phyloP scores from a whole-genome alignment of 2,113 vertebrate species.

The Myxocyprinus asiaticus region DNA sequence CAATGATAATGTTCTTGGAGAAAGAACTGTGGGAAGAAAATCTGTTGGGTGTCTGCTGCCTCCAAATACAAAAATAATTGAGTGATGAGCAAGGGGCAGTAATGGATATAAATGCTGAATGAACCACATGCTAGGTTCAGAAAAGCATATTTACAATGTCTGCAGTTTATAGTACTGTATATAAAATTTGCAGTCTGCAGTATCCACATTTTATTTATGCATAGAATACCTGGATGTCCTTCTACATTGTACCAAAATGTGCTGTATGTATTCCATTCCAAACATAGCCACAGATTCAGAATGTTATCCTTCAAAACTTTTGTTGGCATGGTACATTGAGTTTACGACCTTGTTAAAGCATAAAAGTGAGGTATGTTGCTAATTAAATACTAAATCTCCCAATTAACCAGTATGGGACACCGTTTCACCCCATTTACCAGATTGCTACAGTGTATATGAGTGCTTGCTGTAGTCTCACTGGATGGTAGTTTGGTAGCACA shows the following conservation, averaged over 20 bases:
- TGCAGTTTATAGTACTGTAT: too few species aligned
- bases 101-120: constrained; percentile 7
- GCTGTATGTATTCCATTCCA: too few species aligned
- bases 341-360: not conserved
- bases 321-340: not conserved
- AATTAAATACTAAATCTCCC: constrained; percentile 29
- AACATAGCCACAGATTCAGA: not conserved
- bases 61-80: constrained; percentile 34
- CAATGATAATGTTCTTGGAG: constrained; percentile 54
- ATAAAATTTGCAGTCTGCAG: too few species aligned
- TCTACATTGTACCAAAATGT: too few species aligned
- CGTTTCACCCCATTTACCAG: constrained; percentile 11
- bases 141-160: too few species aligned
- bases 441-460: not conserved
- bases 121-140: not conserved
- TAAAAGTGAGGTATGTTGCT: constrained; percentile 15
- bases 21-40: constrained; percentile 52
- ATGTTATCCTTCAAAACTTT: not conserved
- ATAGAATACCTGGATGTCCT: too few species aligned
- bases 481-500: not conserved
- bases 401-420: not conserved
- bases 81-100: constrained; percentile 11
- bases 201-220: too few species aligned
- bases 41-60: constrained; percentile 49
- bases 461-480: not conserved